Base-by-base conservation (phyloP, 2,888 invertebrate genomes). In the Aplocera efformata region DNA sequence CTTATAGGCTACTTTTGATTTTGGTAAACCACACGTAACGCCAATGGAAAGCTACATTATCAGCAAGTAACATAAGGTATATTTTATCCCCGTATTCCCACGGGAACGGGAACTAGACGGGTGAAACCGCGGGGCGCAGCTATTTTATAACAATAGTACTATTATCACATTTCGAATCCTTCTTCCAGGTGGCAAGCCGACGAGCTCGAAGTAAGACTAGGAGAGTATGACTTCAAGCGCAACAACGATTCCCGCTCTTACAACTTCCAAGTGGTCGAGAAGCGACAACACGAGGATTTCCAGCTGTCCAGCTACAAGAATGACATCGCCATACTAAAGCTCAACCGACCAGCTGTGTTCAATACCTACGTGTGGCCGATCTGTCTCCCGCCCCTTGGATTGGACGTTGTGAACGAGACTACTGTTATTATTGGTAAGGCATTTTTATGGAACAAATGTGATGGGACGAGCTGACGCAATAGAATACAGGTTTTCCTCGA, bases 361-460 rank as follows among this genome's bases (percentile, higher is more conserved):
- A 93, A 93, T 59, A 90, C 92, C 0, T 95, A 94, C 62, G 93
- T 96, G 34, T 94, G 95, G 93, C 96, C 95, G 0, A 91, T 96
- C 37, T 96, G 96, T 67, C 89, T 96, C 48, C 96, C 96, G 0
- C 93, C 94, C 0, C 59, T 90, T 0, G 90, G 89, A 1, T 67
- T 90, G 26, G 73, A 85, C 3, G 91, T 92, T 58, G 91, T 90
- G 10, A 90, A 92, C 45, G 85, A 91, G 63, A 88, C 80, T 6
- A 94, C 90, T 22, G 86, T 91, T 38, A 92, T 94, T 8, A 94
- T 92, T 39, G 95, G 92, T 90, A 58, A 68, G 60, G n/a, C n/a
- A n/a, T n/a, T n/a, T n/a, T n/a, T n/a, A n/a, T n/a, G n/a, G n/a
- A n/a, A n/a, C n/a, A n/a, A n/a, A n/a, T n/a, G n/a, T n/a, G n/a